Evolutionary conservation across 1,140 invertebrate genomes (phyloP), one percentile per base, ranked within the genome.

Genomic region (Drosophila virilis): DNA sequence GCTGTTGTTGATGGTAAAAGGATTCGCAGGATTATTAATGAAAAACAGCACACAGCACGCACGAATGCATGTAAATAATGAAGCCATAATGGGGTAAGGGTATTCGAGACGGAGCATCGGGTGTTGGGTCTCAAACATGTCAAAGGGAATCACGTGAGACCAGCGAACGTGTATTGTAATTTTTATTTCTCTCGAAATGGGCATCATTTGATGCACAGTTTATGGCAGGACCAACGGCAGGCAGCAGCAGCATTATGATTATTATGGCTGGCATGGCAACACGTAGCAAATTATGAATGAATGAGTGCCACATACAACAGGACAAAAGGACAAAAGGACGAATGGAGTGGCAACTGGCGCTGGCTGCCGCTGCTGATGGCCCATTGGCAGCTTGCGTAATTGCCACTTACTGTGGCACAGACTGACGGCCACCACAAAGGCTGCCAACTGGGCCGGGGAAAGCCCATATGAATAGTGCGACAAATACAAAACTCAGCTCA

Each of bases 251-350:
- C 71, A 82, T 82, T 76, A 76, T 78, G 51, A 76, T 79, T 57
- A 76, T 79, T 57, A 69, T 48, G 57, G 33, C 52, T 58, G 74
- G 55, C 65, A 68, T 66, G 76, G 76, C 80, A 85, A 86, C 81
- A 85, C 81, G 81, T 88, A 89, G 84, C 78, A 88, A 88, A 88
- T 88, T 88, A 88, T 88, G 83, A 88, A 88, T 88, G 83, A 77
- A 84, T 83, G 81, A 77, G 58, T 74, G 64, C 50, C 64, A 67
- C 50, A 70, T 10, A 33, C 33, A 54, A 32, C 22, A 48, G 17
- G 55, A 43, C 43, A 54, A 37, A 33, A 50, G 15, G 59, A 48
- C 43, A 59, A 37, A 46, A 22, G 61, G 17, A 55, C 33, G 54
- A 42, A 54, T 22, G 61, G 38, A 55, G 32, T 37, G 33, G 46